phyloP scores from a whole-genome alignment of 2,113 vertebrate species.

The Poicephalus gulielmi region DNA sequence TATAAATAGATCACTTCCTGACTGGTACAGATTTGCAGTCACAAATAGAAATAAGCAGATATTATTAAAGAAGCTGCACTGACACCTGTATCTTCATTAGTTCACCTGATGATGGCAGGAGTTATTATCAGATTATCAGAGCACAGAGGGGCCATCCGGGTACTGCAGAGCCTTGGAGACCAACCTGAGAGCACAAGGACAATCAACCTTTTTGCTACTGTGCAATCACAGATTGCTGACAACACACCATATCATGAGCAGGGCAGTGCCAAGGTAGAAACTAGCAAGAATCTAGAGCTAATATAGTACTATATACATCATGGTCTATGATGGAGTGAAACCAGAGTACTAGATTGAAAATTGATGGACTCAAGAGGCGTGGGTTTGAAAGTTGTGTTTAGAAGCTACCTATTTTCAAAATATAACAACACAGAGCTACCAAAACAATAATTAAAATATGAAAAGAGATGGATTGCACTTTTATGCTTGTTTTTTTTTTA shows the following conservation, averaged over 20 bases:
- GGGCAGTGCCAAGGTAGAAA: not conserved
- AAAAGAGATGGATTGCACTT: not conserved
- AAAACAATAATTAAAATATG: not conserved
- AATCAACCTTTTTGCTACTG: conserved; percentile 41
- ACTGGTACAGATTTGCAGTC: not conserved
- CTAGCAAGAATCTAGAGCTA: not conserved
- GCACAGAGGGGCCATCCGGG: conserved; percentile 73
- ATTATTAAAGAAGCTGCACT: conserved; percentile 41
- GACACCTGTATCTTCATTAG: conserved; percentile 68
- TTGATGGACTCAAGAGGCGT: not conserved
- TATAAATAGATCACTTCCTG: not conserved
- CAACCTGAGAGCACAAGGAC: conserved; percentile 64
- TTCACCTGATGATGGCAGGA: conserved; percentile 71
- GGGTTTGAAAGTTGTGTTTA: not conserved
- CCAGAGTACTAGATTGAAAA: not conserved
- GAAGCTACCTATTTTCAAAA: not conserved
- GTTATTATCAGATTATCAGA: conserved; percentile 70
- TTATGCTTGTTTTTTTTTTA: not conserved
- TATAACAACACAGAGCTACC: not conserved
- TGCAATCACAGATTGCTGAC: not conserved
- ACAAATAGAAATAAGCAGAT: conserved; percentile 30
- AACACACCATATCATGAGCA: not conserved
- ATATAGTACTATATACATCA: not conserved
- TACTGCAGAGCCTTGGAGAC: conserved; percentile 11
- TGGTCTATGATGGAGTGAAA: not conserved